Percentiles rank a stretch among this genome's conserved stretches.
Conservation (phyloP, 2,888 invertebrate species). For the Drosophila kanekoi region DNA sequence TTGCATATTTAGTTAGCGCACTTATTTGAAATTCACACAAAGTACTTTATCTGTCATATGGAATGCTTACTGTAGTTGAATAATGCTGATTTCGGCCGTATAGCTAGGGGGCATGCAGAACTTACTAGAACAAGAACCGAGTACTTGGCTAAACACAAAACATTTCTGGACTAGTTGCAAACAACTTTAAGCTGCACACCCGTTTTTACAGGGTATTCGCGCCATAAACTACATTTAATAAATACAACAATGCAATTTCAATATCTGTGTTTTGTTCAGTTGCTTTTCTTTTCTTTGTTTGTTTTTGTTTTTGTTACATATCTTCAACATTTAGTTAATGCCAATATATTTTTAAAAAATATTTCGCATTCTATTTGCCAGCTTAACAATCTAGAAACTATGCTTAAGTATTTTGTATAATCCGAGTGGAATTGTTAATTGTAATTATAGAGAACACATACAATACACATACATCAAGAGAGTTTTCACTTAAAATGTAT, state of each 20-base stretch:
- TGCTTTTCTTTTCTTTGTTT: not conserved
- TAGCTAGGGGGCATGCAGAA: constrained; percentile 15
- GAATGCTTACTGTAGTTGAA: not conserved
- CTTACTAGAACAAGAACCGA: constrained; percentile 11
- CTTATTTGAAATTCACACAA: constrained; percentile 17
- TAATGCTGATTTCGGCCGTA: constrained; percentile 7
- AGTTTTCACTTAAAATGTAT: constrained; percentile 46
- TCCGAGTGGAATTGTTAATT: constrained; percentile 47
- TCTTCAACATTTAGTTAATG: constrained; percentile 52
- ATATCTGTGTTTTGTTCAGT: constrained; percentile 10
- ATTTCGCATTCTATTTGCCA: constrained; percentile 35
- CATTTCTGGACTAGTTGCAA: constrained; percentile 18
- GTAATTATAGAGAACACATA: constrained; percentile 50
- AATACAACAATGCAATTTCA: constrained; percentile 36
- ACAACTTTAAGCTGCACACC: constrained; percentile 1
- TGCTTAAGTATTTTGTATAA: constrained; percentile 24
- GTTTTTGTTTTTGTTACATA: constrained; percentile 7
- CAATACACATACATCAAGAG: constrained; percentile 54
- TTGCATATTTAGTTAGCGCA: no score
- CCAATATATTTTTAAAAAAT: constrained; percentile 66
- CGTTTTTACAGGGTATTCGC: constrained; percentile 1
- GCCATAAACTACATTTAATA: constrained; percentile 1
- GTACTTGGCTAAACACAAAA: not conserved
- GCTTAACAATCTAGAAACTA: constrained; percentile 41
- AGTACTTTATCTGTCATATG: constrained; percentile 1